These are phyloP conservation scores for Tichodroma muraria DNA, from an alignment of 2,113 vertebrate genomes.

Conservation along the genomic window DNA sequence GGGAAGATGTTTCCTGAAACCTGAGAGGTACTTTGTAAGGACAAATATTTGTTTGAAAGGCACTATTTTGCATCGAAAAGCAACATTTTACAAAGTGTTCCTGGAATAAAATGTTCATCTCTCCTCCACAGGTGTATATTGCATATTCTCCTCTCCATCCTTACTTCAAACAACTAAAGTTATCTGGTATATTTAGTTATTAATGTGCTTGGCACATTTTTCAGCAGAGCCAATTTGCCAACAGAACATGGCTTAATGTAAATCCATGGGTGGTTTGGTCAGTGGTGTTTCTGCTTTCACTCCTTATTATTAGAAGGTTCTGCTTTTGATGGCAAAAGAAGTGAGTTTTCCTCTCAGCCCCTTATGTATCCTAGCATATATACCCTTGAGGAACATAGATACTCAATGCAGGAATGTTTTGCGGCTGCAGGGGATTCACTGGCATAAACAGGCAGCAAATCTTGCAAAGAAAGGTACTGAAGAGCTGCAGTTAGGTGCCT, in stretches of 20 bases:
- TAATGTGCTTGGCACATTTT: neutral
- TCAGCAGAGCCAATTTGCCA: neutral
- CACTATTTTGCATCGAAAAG: neutral
- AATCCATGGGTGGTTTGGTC: neutral
- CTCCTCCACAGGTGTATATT: neutral
- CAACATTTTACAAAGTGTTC: neutral
- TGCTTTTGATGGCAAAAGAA: neutral
- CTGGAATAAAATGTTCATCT: neutral
- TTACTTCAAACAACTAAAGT: neutral
- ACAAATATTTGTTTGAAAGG: neutral
- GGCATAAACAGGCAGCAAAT: neutral
- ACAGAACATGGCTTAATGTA: neutral
- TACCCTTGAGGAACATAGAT: neutral
- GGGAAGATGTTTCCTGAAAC: neutral
- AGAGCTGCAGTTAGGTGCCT: neutral
- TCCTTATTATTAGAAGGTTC: neutral
- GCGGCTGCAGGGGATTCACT: neutral
- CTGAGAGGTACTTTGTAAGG: neutral
- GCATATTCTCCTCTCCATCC: neutral
- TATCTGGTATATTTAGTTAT: neutral
- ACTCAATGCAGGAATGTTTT: neutral
- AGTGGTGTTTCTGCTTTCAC: neutral
- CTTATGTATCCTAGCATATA: neutral
- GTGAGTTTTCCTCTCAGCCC: neutral
- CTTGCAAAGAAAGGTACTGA: neutral